Conservation (phyloP, 1,140 invertebrate species). For the Oryzaephilus surinamensis region DNA sequence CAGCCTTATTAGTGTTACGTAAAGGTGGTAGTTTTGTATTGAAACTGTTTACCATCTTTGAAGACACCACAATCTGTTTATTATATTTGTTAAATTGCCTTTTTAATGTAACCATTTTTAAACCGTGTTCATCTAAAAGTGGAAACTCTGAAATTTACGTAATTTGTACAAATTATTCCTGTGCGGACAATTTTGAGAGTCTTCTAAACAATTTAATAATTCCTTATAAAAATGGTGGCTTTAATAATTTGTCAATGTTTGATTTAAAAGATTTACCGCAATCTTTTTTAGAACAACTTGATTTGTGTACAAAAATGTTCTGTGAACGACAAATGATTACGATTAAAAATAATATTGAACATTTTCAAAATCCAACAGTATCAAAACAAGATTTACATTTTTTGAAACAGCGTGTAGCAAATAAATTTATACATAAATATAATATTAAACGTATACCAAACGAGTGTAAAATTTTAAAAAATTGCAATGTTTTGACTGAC, state of each 20-base stretch:
- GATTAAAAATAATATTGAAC: constrained; percentile 51
- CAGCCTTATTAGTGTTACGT: constrained; percentile 58
- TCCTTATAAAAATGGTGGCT: constrained; percentile 37
- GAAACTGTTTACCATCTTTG: constrained; percentile 91
- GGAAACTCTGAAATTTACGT: constrained; percentile 93
- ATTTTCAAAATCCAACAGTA: constrained; percentile 43
- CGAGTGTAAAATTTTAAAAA: too few relatives aligned
- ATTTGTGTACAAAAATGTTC: constrained; percentile 53
- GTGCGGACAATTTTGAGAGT: constrained; percentile 33
- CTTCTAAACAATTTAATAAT: constrained; percentile 40
- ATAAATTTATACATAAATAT: constrained; percentile 20
- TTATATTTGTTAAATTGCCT: constrained; percentile 68
- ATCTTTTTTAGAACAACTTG: constrained; percentile 58
- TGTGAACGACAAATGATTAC: constrained; percentile 49
- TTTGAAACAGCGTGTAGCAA: constrained; percentile 17
- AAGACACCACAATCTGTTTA: constrained; percentile 65
- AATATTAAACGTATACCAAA: constrained; percentile 15
- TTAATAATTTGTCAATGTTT: constrained; percentile 45
- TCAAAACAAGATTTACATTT: constrained; percentile 23
- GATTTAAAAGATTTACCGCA: constrained; percentile 47
- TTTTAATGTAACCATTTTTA: constrained; percentile 70
- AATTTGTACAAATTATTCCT: constrained; percentile 59
- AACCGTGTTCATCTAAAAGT: constrained; percentile 83
- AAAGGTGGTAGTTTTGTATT: constrained; percentile 62
- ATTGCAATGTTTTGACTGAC: too few relatives aligned